Percentiles rank a stretch among this genome's conserved stretches.
phyloP scores from a whole-genome alignment of 2,797 vertebrate genomes.

The Pangasius macronema region DNA sequence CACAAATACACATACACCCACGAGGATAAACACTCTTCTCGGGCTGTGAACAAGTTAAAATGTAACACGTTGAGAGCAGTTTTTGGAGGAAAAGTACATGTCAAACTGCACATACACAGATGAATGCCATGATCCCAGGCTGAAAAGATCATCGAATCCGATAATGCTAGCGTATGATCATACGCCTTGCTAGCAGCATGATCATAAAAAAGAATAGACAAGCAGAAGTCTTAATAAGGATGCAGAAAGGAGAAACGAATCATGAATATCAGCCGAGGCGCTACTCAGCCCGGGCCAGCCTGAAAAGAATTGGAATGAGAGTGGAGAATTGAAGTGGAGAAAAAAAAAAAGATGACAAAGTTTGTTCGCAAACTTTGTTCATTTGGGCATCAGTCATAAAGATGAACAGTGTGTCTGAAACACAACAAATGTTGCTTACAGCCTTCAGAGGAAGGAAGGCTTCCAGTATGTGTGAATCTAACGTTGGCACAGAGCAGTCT shows the following conservation, averaged over 20 bases:
- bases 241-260: background rate
- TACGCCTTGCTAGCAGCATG: background rate
- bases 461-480: constrained; percentile 10
- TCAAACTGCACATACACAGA: background rate
- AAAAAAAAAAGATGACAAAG: background rate
- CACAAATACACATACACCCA: constrained; percentile 39
- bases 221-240: background rate
- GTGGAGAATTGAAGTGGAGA: background rate
- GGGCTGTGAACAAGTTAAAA: constrained; percentile 8
- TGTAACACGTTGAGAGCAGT: constrained; percentile 17
- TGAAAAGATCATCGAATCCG: too few relatives aligned
- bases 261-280: too few relatives aligned
- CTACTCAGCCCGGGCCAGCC: background rate
- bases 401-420: constrained; percentile 13
- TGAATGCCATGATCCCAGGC: background rate
- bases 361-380: background rate
- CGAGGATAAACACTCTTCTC: constrained; percentile 32
- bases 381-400: constrained; percentile 9
- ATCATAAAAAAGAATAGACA: background rate
- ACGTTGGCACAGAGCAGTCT: background rate
- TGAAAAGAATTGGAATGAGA: background rate
- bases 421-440: constrained; percentile 21
- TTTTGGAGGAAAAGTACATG: background rate
- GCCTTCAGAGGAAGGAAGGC: background rate
- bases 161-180: background rate